Conservation (phyloP, 1,140 invertebrate species). For the Cydia fagiglandana region DNA sequence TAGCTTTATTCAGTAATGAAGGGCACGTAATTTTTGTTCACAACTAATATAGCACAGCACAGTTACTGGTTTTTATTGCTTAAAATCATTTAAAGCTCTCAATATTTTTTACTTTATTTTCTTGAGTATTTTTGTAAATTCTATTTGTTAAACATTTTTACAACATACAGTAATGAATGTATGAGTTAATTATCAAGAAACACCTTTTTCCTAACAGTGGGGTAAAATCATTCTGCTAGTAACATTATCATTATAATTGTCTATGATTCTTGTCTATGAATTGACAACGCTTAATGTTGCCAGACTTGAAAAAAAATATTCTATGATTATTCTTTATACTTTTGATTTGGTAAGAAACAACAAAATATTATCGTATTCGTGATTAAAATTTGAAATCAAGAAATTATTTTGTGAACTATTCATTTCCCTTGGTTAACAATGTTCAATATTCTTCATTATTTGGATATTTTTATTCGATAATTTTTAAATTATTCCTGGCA, state of each 20-base stretch:
- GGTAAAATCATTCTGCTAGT: not conserved
- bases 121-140: no score
- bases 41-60: no score
- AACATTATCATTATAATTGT: not conserved
- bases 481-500: conserved; percentile 44
- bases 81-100: no score
- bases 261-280: conserved; percentile 4
- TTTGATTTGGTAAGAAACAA: not conserved
- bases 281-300: not conserved
- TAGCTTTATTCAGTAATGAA: no score
- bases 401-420: not conserved
- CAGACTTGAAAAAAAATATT: not conserved
- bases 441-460: not conserved
- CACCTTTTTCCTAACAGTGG: not conserved
- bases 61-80: no score
- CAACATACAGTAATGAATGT: no score
- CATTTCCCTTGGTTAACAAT: not conserved
- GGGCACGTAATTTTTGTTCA: no score
- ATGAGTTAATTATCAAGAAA: no score
- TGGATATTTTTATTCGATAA: not conserved
- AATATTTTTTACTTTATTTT: no score
- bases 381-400: no score
- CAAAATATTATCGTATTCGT: not conserved
- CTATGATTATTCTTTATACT: not conserved
- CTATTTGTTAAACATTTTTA: no score